Conservation (phyloP, 2,888 invertebrate species). For the Panzeria rudis region DNA sequence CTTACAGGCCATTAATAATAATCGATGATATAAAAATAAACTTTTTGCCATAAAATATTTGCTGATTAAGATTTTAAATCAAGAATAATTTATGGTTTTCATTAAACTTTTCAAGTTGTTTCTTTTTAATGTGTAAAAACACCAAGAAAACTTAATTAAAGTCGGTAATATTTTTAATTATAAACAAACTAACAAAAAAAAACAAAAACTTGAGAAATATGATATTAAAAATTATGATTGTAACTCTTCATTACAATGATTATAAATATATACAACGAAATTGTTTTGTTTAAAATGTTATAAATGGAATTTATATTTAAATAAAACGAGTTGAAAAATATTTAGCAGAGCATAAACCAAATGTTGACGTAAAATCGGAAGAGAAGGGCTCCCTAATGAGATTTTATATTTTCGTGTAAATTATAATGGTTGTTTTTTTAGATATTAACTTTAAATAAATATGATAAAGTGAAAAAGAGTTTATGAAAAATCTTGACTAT, state of each 20-base stretch:
- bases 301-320: background rate
- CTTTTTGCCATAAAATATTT: constrained; percentile 22
- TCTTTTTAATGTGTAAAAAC: constrained; percentile 13
- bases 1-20: constrained; percentile 42
- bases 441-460: too few relatives aligned
- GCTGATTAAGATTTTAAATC: constrained; percentile 31
- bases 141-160: constrained; percentile 48
- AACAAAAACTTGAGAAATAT: constrained; percentile 43
- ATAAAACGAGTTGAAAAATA: constrained; percentile 5
- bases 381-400: constrained; percentile 11
- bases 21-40: constrained; percentile 20
- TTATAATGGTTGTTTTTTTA: too few relatives aligned
- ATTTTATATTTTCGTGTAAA: too few relatives aligned
- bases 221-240: constrained; percentile 45
- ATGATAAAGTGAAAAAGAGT: too few relatives aligned
- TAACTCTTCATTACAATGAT: constrained; percentile 33
- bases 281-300: constrained; percentile 4
- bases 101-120: constrained; percentile 35
- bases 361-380: constrained; percentile 56
- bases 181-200: background rate
- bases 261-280: constrained; percentile 7
- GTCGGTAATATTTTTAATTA: constrained; percentile 27
- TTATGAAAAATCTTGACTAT: too few relatives aligned
- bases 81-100: constrained; percentile 55
- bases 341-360: constrained; percentile 54